These are phyloP conservation scores for Drepana arcuata DNA, from an alignment of 1,140 invertebrate genomes.

Conservation along the genomic window DNA sequence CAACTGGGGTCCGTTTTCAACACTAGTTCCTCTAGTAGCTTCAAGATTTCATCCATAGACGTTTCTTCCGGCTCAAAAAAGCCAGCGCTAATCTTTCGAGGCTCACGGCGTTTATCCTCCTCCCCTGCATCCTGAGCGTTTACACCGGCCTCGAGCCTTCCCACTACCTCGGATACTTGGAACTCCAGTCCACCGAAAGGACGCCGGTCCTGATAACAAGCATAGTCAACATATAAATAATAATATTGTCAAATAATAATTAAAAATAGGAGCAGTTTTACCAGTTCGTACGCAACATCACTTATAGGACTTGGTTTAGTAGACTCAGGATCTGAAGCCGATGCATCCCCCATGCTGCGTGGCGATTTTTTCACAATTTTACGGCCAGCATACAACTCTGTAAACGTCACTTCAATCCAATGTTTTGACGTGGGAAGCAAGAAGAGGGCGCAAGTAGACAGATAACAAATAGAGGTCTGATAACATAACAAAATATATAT, in stretches of 20 bases:
- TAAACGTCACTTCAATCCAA: conserved; percentile 57
- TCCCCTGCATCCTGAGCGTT: conserved; percentile 52
- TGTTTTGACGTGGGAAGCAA: conserved; percentile 42
- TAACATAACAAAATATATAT: too few species aligned
- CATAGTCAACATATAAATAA: neutral
- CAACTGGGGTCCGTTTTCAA: conserved; percentile 54
- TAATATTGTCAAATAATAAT: neutral
- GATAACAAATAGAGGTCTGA: too few species aligned
- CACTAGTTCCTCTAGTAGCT: conserved; percentile 55
- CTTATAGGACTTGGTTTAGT: conserved; percentile 29
- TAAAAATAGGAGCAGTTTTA: conserved; percentile 17
- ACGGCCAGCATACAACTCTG: conserved; percentile 51
- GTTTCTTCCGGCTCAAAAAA: conserved; percentile 62
- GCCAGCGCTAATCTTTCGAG: conserved; percentile 49
- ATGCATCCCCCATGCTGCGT: conserved; percentile 62
- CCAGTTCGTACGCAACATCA: conserved; percentile 29
- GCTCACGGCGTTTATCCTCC: conserved; percentile 45
- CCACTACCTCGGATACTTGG: conserved; percentile 78
- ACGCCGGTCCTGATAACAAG: conserved; percentile 55
- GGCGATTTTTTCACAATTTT: conserved; percentile 50
- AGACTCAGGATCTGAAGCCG: conserved; percentile 38
- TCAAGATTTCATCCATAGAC: conserved; percentile 60
- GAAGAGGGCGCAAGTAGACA: too few species aligned
- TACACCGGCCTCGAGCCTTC: conserved; percentile 75
- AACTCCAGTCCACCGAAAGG: conserved; percentile 75